Evolutionary conservation across 2,113 vertebrate genomes (phyloP).

Genomic region (Bos javanicus): DNA sequence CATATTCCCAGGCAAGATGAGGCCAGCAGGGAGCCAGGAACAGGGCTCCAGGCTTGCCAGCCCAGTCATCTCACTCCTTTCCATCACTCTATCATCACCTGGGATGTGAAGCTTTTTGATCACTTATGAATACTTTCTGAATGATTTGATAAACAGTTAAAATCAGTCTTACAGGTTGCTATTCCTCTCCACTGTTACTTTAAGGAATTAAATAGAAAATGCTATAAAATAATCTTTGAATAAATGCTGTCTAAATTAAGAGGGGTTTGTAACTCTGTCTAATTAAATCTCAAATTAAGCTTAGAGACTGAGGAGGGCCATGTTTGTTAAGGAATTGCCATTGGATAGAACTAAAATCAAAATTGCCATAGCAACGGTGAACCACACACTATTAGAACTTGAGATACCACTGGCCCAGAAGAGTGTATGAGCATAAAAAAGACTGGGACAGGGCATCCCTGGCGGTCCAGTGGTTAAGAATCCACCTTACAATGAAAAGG

Average conservation of each 20-base stretch:
- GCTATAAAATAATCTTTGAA: neutral
- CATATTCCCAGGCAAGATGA: neutral
- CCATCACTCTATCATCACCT: neutral
- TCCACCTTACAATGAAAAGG: neutral
- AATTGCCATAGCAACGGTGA: neutral
- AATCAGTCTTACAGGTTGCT: neutral
- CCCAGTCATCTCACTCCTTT: neutral
- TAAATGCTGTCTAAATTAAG: constrained; percentile 40
- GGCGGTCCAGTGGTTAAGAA: neutral
- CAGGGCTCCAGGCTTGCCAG: neutral
- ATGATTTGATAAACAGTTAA: neutral
- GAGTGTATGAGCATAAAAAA: neutral
- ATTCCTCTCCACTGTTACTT: neutral
- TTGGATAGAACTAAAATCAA: neutral
- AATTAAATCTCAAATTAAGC: constrained; percentile 25
- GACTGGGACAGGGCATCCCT: neutral
- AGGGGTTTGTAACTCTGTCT: neutral
- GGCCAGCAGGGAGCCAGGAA: neutral
- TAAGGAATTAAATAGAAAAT: constrained; percentile 44
- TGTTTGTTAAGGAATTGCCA: neutral
- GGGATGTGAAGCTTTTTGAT: neutral
- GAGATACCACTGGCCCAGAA: neutral
- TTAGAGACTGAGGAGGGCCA: neutral
- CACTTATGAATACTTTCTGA: neutral
- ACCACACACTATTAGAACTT: neutral